Evolutionary conservation across 2,113 vertebrate genomes (phyloP).

Genomic region (Halichoeres trimaculatus): DNA sequence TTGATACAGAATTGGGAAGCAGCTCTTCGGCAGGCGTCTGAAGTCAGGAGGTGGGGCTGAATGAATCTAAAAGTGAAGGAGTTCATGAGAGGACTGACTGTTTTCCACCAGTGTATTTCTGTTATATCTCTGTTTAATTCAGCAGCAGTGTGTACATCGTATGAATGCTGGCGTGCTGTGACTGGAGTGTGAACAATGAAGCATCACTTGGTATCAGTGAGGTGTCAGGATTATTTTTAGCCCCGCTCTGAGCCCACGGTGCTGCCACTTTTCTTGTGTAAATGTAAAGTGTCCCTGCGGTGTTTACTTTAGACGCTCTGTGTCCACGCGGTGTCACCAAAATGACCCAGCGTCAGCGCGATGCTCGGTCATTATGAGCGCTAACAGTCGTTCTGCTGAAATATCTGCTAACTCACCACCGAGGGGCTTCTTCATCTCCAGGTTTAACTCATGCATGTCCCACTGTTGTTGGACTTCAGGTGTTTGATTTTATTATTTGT

Average conservation of each 20-base stretch:
- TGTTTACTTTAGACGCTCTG: background rate
- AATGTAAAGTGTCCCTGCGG: background rate
- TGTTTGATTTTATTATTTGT: too few species aligned
- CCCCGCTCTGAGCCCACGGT: conserved; percentile 1
- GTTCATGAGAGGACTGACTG: background rate
- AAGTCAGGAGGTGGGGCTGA: background rate
- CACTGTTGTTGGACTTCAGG: too few species aligned
- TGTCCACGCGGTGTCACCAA: background rate
- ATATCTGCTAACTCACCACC: background rate
- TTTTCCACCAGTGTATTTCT: background rate
- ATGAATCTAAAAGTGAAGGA: background rate
- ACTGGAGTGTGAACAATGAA: conserved; percentile 22
- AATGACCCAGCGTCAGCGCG: background rate
- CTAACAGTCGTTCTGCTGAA: background rate
- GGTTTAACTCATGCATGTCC: too few species aligned
- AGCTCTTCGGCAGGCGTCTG: background rate
- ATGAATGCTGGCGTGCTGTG: background rate
- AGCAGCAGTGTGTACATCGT: background rate
- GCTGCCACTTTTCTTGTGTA: conserved; percentile 24
- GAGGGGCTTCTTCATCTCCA: background rate
- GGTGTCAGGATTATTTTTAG: conserved; percentile 53
- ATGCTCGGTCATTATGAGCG: background rate
- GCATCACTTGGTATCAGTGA: conserved; percentile 24
- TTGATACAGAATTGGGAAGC: background rate
- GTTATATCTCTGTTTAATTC: background rate